Conservation (phyloP, 2,888 invertebrate species). For the Eupeodes luniger region DNA sequence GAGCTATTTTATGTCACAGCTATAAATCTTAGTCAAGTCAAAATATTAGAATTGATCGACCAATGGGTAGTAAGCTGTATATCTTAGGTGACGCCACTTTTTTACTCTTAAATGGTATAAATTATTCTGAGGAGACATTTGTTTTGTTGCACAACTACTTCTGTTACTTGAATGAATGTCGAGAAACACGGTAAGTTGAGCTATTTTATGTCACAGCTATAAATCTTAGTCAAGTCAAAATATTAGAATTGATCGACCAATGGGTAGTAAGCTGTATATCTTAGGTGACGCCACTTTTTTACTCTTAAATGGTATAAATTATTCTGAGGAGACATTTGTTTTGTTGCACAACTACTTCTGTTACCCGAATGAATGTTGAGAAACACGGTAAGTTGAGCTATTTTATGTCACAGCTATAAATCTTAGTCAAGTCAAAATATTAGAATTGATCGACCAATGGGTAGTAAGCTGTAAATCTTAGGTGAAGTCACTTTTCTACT, state of each 20-base stretch:
- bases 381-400: slow-evolving; percentile 78
- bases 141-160: slow-evolving; percentile 78
- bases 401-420: slow-evolving; percentile 78
- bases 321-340: background rate
- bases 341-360: slow-evolving; percentile 79
- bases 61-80: slow-evolving; percentile 77
- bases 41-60: slow-evolving; percentile 75
- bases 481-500: background rate
- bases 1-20: slow-evolving; percentile 78
- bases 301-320: too few relatives aligned
- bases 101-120: too few relatives aligned
- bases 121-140: background rate
- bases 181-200: slow-evolving; percentile 78
- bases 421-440: slow-evolving; percentile 78
- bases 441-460: slow-evolving; percentile 78
- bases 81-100: background rate
- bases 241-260: slow-evolving; percentile 77
- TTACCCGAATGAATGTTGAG: slow-evolving; percentile 48
- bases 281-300: background rate
- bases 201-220: slow-evolving; percentile 78
- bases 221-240: slow-evolving; percentile 79
- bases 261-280: slow-evolving; percentile 72
- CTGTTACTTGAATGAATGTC: slow-evolving; percentile 69
- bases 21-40: slow-evolving; percentile 79
- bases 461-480: slow-evolving; percentile 54